Evolutionary conservation across 2,888 invertebrate species (phyloP).

Genomic region (Lepidocyrtinus sp.): DNA sequence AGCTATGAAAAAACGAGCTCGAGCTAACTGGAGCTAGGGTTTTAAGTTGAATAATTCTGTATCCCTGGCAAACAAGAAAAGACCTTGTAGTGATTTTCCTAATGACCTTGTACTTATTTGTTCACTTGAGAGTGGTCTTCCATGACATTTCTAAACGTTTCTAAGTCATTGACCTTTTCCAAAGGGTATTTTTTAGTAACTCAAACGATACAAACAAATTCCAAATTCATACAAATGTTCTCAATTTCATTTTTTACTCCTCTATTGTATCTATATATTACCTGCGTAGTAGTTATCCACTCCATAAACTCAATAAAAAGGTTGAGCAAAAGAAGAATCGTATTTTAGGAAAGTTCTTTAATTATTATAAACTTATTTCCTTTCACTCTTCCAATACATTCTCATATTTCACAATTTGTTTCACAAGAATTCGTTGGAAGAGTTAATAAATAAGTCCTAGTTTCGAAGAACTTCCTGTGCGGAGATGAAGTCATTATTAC

Average conservation of each 20-base stretch:
- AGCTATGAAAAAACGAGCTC: no score
- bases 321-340: background rate
- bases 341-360: background rate
- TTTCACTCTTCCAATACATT: background rate
- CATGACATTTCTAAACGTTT: no score
- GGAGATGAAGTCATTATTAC: background rate
- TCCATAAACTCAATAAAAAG: constrained; percentile 32
- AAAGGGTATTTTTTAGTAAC: background rate
- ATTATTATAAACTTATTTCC: background rate
- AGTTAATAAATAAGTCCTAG: background rate
- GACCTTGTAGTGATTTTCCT: no score
- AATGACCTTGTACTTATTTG: no score
- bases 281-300: constrained; percentile 34
- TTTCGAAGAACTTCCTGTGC: background rate
- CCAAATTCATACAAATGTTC: background rate
- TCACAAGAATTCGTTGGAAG: background rate
- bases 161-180: no score
- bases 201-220: background rate
- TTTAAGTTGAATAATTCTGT: no score
- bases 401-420: background rate
- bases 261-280: background rate
- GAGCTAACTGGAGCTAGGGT: no score
- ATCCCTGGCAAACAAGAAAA: no score
- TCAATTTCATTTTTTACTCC: background rate
- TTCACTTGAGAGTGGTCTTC: no score